Conservation (phyloP, 2,797 vertebrate genomes). For the Acanthurus tractus region DNA sequence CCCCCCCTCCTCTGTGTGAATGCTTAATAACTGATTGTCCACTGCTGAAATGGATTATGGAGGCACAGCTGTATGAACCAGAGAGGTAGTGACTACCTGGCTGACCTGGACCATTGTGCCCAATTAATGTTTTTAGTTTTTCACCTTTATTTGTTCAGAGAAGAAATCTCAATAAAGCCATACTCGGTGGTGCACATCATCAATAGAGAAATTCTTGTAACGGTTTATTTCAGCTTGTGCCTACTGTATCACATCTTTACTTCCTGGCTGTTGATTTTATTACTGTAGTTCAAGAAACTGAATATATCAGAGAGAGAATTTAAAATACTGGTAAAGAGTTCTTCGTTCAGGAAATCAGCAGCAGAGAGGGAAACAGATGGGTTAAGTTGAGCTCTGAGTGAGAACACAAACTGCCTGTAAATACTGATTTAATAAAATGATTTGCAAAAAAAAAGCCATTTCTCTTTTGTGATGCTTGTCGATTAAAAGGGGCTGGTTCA, state of each 20-base stretch:
- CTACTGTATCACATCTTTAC: conserved; percentile 70
- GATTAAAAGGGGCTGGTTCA: neutral
- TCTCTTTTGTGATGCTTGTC: neutral
- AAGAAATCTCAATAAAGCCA: conserved; percentile 74
- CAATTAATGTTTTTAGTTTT: conserved; percentile 35
- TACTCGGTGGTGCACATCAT: conserved; percentile 70
- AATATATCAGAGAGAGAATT: conserved; percentile 41
- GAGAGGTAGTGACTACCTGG: conserved; percentile 17
- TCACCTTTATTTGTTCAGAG: conserved; percentile 48
- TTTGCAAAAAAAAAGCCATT: conserved; percentile 67
- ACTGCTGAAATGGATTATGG: conserved; percentile 33
- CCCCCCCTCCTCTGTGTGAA: neutral
- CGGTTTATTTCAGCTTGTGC: conserved; percentile 73
- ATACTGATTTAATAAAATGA: conserved; percentile 86
- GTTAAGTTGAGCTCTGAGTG: conserved; percentile 58
- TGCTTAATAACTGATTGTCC: conserved; percentile 28
- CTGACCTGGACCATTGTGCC: conserved; percentile 48
- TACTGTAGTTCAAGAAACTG: conserved; percentile 59
- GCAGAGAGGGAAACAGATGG: conserved; percentile 42
- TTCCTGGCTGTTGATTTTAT: conserved; percentile 65
- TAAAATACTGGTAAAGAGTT: conserved; percentile 41
- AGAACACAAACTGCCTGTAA: conserved; percentile 85
- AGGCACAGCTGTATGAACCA: conserved; percentile 34
- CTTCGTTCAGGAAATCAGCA: conserved; percentile 56
- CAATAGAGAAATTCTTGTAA: conserved; percentile 47